phyloP scores from a whole-genome alignment of 2,113 vertebrate species.

The Cephalopterus ornatus region DNA sequence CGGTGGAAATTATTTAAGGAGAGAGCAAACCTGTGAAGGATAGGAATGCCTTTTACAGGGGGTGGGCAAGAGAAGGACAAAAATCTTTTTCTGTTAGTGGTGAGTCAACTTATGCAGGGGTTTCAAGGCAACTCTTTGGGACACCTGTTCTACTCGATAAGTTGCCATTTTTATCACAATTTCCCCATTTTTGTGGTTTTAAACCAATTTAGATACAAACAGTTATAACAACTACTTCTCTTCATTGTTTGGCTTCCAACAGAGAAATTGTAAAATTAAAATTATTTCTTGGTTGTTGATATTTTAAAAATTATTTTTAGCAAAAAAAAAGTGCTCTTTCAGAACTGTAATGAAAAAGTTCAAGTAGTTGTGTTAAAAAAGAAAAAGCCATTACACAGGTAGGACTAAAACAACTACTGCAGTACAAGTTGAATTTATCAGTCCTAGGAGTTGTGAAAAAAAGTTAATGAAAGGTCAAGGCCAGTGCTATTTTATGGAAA shows the following conservation, averaged over 20 bases:
- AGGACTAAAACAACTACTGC: neutral
- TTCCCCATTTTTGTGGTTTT: neutral
- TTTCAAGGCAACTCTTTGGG: neutral
- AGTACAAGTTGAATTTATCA: neutral
- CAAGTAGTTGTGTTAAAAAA: neutral
- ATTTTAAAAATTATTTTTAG: neutral
- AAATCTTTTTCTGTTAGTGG: neutral
- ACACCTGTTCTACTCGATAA: neutral
- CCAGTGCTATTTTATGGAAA: neutral
- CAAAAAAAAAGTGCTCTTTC: neutral
- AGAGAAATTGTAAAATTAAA: neutral
- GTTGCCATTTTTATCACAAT: neutral
- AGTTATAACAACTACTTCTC: neutral
- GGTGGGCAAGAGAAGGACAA: neutral
- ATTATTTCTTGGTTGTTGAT: neutral
- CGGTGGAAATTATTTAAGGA: neutral
- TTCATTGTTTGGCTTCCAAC: neutral
- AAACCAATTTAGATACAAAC: neutral
- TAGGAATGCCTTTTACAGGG: neutral
- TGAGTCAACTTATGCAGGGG: neutral
- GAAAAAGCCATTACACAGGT: neutral
- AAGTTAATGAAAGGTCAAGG: neutral
- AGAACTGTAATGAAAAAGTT: neutral
- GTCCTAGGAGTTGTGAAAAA: neutral
- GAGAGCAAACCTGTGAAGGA: neutral